These are phyloP conservation scores for Xestia ashworthii DNA, from an alignment of 2,888 invertebrate species.

Conservation along the genomic window DNA sequence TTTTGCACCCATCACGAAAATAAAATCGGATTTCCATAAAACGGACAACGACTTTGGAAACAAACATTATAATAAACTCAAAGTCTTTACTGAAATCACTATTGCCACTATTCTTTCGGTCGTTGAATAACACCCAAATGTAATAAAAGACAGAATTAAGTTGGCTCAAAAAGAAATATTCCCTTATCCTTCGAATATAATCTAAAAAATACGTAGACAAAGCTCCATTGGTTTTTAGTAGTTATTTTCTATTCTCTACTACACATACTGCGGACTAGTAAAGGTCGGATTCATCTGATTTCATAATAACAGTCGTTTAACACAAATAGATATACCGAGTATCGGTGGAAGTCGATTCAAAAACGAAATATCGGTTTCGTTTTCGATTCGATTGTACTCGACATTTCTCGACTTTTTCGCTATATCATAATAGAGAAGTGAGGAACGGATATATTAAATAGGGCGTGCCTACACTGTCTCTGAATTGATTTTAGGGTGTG, in stretches of 20 bases:
- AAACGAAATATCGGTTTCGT: slow-evolving; percentile 51
- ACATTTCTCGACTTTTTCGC: slow-evolving; percentile 18
- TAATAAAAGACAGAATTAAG: slow-evolving; percentile 37
- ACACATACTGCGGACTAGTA: slow-evolving; percentile 29
- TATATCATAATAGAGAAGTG: slow-evolving; percentile 7
- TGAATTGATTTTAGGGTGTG: slow-evolving; percentile 15
- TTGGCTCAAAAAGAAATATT: slow-evolving; percentile 35
- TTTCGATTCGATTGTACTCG: slow-evolving; percentile 43
- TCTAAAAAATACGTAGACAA: slow-evolving; percentile 39
- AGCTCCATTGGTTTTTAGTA: slow-evolving; percentile 59
- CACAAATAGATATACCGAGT: slow-evolving; percentile 54
- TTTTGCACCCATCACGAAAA: slow-evolving; percentile 43
- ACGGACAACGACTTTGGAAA: slow-evolving; percentile 52
- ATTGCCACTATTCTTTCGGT: slow-evolving; percentile 41
- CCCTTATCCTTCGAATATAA: slow-evolving; percentile 29
- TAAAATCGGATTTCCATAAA: slow-evolving; percentile 63
- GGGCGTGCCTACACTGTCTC: neutral
- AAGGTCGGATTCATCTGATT: slow-evolving; percentile 52
- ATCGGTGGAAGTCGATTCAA: slow-evolving; percentile 50
- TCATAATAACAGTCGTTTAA: slow-evolving; percentile 61
- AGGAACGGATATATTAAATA: slow-evolving; percentile 47
- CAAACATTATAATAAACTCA: slow-evolving; percentile 52
- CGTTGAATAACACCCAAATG: slow-evolving; percentile 45
- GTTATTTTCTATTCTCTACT: slow-evolving; percentile 54
- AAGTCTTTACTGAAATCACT: slow-evolving; percentile 53